A percentile compares a stretch with the other conserved stretches of the same genome.
Conservation (phyloP, 2,797 vertebrate genomes). For the Chloroceryle amazona region DNA sequence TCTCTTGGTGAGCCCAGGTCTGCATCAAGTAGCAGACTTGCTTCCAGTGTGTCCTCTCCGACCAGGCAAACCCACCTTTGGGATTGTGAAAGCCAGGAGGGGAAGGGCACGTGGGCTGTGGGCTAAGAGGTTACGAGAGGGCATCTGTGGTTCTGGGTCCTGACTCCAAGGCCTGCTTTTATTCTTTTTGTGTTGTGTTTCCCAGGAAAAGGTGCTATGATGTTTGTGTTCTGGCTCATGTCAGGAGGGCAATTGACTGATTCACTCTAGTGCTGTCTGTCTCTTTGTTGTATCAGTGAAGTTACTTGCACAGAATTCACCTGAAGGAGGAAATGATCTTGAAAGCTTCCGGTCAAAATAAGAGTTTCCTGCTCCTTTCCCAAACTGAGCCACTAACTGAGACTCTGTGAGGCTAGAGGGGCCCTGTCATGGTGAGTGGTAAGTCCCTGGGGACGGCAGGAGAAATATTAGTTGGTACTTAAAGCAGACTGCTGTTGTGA, state of each 20-base stretch:
- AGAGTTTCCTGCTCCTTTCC: neutral
- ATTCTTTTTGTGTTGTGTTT: neutral
- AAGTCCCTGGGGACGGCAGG: neutral
- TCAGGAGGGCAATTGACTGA: neutral
- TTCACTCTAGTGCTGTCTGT: neutral
- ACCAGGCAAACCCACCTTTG: neutral
- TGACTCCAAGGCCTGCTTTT: neutral
- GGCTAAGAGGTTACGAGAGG: neutral
- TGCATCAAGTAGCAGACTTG: neutral
- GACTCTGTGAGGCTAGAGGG: neutral
- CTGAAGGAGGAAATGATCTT: neutral
- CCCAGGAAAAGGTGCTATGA: neutral
- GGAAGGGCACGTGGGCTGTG: neutral
- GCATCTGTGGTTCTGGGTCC: neutral
- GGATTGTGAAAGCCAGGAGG: neutral
- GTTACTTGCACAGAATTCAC: neutral
- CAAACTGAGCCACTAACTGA: neutral
- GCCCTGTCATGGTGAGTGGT: neutral
- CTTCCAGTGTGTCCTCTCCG: neutral
- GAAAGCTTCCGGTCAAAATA: neutral
- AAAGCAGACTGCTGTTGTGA: neutral
- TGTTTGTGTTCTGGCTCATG: neutral
- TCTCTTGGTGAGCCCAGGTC: neutral
- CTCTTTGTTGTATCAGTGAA: constrained; percentile 13
- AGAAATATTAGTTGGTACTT: accelerated